Conservation (phyloP, 2,797 vertebrate genomes). For the Mormyrops attenuatus region DNA sequence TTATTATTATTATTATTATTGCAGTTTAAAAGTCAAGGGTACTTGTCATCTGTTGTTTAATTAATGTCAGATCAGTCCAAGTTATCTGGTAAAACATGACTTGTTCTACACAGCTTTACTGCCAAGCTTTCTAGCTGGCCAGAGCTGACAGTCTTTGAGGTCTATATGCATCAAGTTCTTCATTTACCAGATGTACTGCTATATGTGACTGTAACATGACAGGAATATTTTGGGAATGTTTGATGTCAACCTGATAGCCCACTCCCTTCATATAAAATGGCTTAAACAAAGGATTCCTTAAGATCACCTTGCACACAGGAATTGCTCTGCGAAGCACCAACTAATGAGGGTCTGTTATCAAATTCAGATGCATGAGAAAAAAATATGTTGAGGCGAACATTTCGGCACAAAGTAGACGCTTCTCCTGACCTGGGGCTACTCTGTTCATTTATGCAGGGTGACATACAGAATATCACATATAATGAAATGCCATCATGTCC, state of each 20-base stretch:
- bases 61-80: not conserved
- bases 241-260: not conserved
- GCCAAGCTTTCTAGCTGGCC: not conserved
- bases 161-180: not conserved
- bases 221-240: not conserved
- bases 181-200: not conserved
- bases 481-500: conserved; percentile 53
- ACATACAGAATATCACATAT: conserved; percentile 51
- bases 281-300: conserved; percentile 7
- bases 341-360: not conserved
- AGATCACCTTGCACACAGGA: not conserved
- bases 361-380: not conserved
- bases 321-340: not conserved
- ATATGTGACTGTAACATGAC: not conserved
- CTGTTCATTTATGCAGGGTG: conserved; percentile 55
- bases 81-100: not conserved
- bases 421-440: conserved; percentile 48
- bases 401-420: not conserved
- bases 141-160: not conserved
- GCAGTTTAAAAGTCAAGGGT: not conserved
- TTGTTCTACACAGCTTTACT: not conserved
- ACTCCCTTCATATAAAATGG: not conserved
- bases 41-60: not conserved
- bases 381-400: not conserved
- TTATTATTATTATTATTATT: not conserved